Conservation (phyloP, 2,797 vertebrate species). For the Chromobotia macracanthus region DNA sequence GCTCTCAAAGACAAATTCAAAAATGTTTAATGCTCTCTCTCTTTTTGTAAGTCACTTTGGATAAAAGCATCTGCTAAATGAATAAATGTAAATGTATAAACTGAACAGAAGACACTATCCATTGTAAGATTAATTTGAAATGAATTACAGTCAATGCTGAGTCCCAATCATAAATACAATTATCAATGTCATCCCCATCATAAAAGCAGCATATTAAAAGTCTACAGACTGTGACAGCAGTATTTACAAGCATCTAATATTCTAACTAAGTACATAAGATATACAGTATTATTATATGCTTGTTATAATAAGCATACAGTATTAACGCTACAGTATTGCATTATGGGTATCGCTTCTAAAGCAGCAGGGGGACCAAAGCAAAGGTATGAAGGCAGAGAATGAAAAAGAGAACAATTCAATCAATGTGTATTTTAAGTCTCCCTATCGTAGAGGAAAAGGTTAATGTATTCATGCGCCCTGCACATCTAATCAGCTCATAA, state of each 20-base stretch:
- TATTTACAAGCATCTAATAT: background rate
- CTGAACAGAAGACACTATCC: background rate
- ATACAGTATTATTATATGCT: no score
- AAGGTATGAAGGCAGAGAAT: background rate
- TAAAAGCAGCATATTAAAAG: background rate
- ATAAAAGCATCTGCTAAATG: background rate
- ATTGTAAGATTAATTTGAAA: background rate
- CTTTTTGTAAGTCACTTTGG: no score
- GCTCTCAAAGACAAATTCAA: no score
- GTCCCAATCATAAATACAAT: background rate
- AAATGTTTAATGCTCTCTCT: no score
- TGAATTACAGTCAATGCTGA: background rate
- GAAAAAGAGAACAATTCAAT: background rate
- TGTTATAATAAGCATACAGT: background rate
- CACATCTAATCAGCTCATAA: constrained; percentile 27
- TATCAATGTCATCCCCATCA: background rate
- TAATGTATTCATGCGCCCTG: constrained; percentile 34
- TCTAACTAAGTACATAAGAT: background rate
- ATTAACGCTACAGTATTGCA: background rate
- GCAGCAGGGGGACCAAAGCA: background rate
- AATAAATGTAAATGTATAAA: background rate
- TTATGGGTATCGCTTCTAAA: background rate
- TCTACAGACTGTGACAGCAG: background rate
- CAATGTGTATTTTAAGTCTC: constrained; percentile 6
- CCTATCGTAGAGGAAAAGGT: constrained; percentile 25